These are phyloP conservation scores for Dipodomys ordii DNA, from an alignment of 2,113 vertebrate species.

Conservation along the genomic window DNA sequence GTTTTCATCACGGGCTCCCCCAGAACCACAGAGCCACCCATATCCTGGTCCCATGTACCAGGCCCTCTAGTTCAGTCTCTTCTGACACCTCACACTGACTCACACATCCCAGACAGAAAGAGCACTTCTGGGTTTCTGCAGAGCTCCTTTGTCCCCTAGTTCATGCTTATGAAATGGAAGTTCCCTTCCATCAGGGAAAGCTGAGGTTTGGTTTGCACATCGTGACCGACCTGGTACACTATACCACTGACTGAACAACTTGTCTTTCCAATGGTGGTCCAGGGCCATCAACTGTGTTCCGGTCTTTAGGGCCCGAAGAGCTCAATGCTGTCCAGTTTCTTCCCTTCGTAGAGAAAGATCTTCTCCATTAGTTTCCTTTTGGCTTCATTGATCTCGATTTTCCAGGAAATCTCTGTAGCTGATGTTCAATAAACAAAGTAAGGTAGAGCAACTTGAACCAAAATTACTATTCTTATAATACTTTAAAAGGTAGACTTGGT, in stretches of 20 bases:
- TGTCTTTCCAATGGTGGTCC: neutral
- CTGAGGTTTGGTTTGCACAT: slow-evolving; percentile 7
- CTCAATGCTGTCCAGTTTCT: slow-evolving; percentile 87
- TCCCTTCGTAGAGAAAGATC: slow-evolving; percentile 87
- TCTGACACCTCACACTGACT: neutral
- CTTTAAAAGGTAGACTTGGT: neutral
- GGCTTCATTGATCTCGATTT: slow-evolving; percentile 87
- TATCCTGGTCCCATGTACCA: neutral
- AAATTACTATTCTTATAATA: neutral
- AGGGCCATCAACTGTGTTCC: neutral
- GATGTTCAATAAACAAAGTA: slow-evolving; percentile 67
- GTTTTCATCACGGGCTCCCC: neutral
- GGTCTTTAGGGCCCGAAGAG: slow-evolving; percentile 86
- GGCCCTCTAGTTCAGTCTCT: neutral
- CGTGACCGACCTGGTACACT: neutral
- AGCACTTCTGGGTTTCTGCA: neutral
- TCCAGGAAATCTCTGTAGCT: slow-evolving; percentile 84
- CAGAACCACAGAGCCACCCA: neutral
- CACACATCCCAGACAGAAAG: slow-evolving; percentile 40
- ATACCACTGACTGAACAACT: neutral
- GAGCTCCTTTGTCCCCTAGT: slow-evolving; percentile 4
- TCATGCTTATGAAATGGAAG: slow-evolving; percentile 23
- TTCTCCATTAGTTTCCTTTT: slow-evolving; percentile 90
- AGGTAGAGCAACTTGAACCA: slow-evolving; percentile 11
- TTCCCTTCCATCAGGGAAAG: slow-evolving; percentile 16